Base-by-base conservation (phyloP, 2,888 invertebrate genomes). In the Sarcophaga rosellei region DNA sequence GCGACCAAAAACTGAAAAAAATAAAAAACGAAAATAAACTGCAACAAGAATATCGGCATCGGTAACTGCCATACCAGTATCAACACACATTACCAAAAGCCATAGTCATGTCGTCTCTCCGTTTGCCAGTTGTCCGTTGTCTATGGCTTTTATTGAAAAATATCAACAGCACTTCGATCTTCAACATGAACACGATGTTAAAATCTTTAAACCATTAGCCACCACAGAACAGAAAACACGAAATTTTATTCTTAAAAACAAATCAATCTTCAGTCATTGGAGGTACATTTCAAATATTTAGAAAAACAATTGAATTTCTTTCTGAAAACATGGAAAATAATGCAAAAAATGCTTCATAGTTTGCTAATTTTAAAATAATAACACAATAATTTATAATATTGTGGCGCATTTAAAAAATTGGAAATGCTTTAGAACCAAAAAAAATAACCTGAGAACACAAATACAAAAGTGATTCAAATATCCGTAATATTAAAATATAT, bases 121-220 rank as follows among this genome's bases (percentile, higher is more conserved):
- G 15, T 53, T 17, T 15, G 15, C 17, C 53, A 35, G 35, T 53
- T 53, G 81, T 78, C 81, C 66, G 75, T 75, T 74, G 79, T 86
- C 78, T 68, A 78, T 81, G 59, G 53, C 53, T 75, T 69, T 62
- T 68, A 57, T 78, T 45, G 76, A 10, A 65, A 77, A 84, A 62
- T 86, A 86, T 81, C 81, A 81, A 84, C 62, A 86, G 70, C 86
- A 72, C 45, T 84, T 75, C 78, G 81, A 86, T 86, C 75, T 84
- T 76, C 25, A 75, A 86, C 84, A 81, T 81, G 81, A 78, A 81
- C 78, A 81, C 75, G 66, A 70, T 66, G 84, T 76, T 75, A 45
- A 61, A 25, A 12, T 35, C 75, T 59, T 86, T 84, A 86, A 86
- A 66, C 74, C 86, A 10, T 78, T 84, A 15, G 4, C 57, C 44